Base-by-base conservation (phyloP, 2,113 vertebrate species). In the Phyllostomus hastatus region DNA sequence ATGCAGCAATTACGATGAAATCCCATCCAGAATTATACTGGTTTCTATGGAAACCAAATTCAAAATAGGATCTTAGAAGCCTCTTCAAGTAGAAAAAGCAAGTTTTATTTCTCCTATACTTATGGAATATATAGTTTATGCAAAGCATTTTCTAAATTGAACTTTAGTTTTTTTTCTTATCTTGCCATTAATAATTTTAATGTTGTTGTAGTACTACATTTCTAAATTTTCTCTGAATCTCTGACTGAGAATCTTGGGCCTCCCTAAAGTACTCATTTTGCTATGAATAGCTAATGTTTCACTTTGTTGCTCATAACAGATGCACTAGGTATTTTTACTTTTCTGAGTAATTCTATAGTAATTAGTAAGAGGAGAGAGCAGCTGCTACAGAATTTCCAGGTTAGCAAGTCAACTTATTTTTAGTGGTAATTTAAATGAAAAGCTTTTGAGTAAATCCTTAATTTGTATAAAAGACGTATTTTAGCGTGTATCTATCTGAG, bases 21-120 rank as follows among this genome's bases (percentile, higher is more conserved):
- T 83, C 91, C 89, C 95, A 95, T 96, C 95, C 46, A 64, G 86
- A 97, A 78, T 92, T 97, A 97, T 95, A 76, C 97, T 24, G 64
- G 98, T 99, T 95, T 48, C 98, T 97, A 98, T 98, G 97, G 98
- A 81, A 99, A 99, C 98, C 79, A 87, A 97, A 91, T 97, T 97
- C 95, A 95, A 97, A 98, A 97, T 28, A 97, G 97, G 98, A 97
- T 95, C 24, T 57, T 69, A 75, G 70, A 94, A 97, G 66, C 86
- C 85, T 97, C 90, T 91, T 97, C 2, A 88, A 89, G 43, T 46
- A 93, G 96, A 91, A 66, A 95, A 95, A 92, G n/a, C 75, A 96
- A 95, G 59, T 95, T 88, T 88, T 89, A 73, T 86, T 95, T 78
- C 83, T 95, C 72, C 59, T 70, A 1, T 93, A 90, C 73, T 94